phyloP scores from a whole-genome alignment of 2,113 vertebrate genomes.

The Lamprologus callipterus region DNA sequence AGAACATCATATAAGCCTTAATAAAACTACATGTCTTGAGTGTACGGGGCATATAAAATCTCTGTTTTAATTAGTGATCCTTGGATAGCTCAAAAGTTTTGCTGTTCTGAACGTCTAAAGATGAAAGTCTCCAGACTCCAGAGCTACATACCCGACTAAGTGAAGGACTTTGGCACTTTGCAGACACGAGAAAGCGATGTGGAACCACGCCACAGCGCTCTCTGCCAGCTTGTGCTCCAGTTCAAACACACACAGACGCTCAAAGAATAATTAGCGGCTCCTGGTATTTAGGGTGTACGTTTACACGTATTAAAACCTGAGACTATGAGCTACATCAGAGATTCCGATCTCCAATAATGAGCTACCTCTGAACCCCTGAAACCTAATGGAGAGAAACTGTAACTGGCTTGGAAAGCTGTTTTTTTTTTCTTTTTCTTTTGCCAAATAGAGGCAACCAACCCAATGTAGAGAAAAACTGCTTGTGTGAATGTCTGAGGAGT shows the following conservation, averaged over 20 bases:
- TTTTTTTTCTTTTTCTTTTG: not conserved
- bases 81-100: not conserved
- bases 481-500: not conserved
- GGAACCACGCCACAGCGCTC: not conserved
- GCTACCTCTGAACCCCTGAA: not conserved
- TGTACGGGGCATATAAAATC: not conserved
- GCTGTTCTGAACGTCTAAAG: not conserved
- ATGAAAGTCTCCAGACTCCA: not conserved
- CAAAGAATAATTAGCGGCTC: not conserved
- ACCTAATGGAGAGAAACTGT: not conserved
- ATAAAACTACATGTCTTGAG: not conserved
- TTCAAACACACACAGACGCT: not conserved
- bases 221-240: not conserved
- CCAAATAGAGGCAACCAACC: not conserved
- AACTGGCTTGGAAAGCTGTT: not conserved
- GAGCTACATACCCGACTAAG: not conserved
- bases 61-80: not conserved
- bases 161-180: slow-evolving; percentile 27
- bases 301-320: not conserved
- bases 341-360: not conserved
- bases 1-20: not conserved
- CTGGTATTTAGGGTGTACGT: not conserved
- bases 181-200: not conserved
- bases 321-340: slow-evolving; percentile 11
- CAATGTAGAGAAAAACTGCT: not conserved